These are phyloP conservation scores for Ormyrus pomaceus DNA, from an alignment of 2,888 invertebrate genomes.

Conservation along the genomic window DNA sequence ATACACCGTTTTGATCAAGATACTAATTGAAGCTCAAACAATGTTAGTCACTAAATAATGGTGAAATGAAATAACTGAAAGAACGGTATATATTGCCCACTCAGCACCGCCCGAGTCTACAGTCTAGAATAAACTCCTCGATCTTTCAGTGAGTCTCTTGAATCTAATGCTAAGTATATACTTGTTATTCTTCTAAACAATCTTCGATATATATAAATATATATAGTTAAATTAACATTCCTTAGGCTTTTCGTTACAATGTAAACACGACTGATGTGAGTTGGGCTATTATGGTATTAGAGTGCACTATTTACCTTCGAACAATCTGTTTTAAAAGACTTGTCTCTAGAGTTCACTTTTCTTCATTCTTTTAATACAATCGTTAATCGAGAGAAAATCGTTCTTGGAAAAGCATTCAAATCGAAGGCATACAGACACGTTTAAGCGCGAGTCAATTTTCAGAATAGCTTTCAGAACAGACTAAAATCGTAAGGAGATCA, in stretches of 20 bases:
- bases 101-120: conserved; percentile 62
- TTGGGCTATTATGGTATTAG: conserved; percentile 48
- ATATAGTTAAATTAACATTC: conserved; percentile 21
- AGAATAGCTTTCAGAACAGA: conserved; percentile 44
- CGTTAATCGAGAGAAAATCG: not conserved
- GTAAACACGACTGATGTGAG: conserved; percentile 53
- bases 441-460: conserved; percentile 50
- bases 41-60: conserved; percentile 76
- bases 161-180: conserved; percentile 25
- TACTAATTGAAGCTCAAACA: conserved; percentile 76
- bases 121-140: conserved; percentile 27
- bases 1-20: conserved; percentile 75
- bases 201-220: too few relatives aligned
- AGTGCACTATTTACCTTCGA: conserved; percentile 52
- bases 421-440: conserved; percentile 52
- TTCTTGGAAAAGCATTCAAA: conserved; percentile 29
- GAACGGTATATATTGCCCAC: conserved; percentile 69
- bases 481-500: too few relatives aligned
- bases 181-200: too few relatives aligned
- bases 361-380: not conserved
- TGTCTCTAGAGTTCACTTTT: not conserved
- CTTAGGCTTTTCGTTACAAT: not conserved
- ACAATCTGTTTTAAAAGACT: conserved; percentile 4
- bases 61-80: conserved; percentile 73
- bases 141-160: conserved; percentile 43